These are phyloP conservation scores for human (Homo sapiens) DNA, from an alignment of 2,113 vertebrate species.

Conservation along the genomic window DNA sequence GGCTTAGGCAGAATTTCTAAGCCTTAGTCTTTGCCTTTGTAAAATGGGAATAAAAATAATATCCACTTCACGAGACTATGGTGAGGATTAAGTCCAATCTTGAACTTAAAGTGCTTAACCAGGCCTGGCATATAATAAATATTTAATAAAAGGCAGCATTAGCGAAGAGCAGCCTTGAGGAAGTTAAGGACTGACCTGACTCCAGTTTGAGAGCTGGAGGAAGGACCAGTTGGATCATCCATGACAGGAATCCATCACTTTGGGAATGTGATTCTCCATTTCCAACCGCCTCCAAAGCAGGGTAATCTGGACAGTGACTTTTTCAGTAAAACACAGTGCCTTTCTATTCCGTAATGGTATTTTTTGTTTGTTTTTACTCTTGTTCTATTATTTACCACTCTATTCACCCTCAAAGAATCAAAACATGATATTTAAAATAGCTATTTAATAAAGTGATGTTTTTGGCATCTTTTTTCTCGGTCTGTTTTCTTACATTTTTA, in stretches of 20 bases:
- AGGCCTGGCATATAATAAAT: neutral
- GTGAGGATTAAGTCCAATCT: neutral
- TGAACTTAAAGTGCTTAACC: neutral
- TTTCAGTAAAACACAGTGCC: neutral
- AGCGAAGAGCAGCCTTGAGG: neutral
- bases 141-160: neutral
- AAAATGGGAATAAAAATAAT: neutral
- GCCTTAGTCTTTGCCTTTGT: neutral
- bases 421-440: neutral
- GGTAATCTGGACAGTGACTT: neutral
- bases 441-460: neutral
- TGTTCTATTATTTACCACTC: neutral
- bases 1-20: neutral
- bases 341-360: neutral
- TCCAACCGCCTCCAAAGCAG: rapidly evolving
- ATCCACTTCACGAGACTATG: neutral
- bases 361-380: neutral
- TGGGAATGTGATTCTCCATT: neutral
- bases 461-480: constrained; percentile 20
- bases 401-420: neutral
- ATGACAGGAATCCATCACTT: neutral
- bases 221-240: neutral
- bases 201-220: neutral
- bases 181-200: neutral
- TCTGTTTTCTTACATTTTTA: neutral